Evolutionary conservation across 2,888 invertebrate species (phyloP).

Genomic region (Drosophila leonis): DNA sequence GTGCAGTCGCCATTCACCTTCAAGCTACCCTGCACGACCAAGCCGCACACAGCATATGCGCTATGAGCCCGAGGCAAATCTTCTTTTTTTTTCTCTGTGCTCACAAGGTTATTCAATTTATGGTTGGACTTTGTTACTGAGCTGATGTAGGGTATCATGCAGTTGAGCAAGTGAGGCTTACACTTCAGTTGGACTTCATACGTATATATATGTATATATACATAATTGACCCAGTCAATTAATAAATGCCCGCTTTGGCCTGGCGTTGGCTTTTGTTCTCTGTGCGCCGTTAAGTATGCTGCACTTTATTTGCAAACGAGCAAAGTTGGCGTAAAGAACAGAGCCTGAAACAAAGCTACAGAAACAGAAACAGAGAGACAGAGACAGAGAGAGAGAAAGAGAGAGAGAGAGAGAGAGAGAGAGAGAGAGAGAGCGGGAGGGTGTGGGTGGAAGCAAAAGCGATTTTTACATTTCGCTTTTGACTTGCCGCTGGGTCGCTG

Average conservation of each 20-base stretch:
- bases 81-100: background rate
- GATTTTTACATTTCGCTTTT: slow-evolving; percentile 35
- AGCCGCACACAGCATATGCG: background rate
- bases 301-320: slow-evolving; percentile 62
- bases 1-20: slow-evolving; percentile 5
- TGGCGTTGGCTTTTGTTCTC: slow-evolving; percentile 55
- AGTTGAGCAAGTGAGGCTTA: background rate
- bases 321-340: slow-evolving; percentile 36
- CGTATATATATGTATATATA: slow-evolving; percentile 19
- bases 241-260: slow-evolving; percentile 62
- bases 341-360: slow-evolving; percentile 5
- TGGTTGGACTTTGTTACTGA: background rate
- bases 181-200: background rate
- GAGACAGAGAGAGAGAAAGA: background rate
- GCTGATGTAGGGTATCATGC: slow-evolving; percentile 10
- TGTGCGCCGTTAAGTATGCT: slow-evolving; percentile 57
- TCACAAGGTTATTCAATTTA: background rate
- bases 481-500: slow-evolving; percentile 22
- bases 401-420: background rate
- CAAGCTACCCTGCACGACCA: background rate
- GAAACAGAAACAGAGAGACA: background rate
- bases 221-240: slow-evolving; percentile 70
- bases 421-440: background rate
- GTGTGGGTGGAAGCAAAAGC: slow-evolving; percentile 12
- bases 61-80: too few species aligned